These are phyloP conservation scores for Corvus moneduloides DNA, from an alignment of 2,113 vertebrate genomes.

Conservation along the genomic window DNA sequence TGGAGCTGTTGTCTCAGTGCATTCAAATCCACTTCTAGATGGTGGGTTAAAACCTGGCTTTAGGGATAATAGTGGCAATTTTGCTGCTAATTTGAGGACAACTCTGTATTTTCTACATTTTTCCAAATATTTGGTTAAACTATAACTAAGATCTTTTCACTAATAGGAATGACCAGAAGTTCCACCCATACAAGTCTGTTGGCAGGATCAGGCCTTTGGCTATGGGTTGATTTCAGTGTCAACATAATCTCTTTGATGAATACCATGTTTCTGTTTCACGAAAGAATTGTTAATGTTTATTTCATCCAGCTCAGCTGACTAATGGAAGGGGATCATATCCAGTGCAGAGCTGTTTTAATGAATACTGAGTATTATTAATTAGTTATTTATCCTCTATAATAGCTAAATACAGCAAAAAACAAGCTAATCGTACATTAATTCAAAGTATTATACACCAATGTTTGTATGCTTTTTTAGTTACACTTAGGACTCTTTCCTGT, in stretches of 20 bases:
- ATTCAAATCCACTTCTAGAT: neutral
- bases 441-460: fast-evolving
- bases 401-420: neutral
- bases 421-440: neutral
- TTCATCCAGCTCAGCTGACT: neutral
- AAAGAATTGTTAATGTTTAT: neutral
- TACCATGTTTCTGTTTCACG: neutral
- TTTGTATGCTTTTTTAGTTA: neutral
- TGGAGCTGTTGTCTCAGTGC: neutral
- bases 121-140: neutral
- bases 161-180: neutral
- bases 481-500: neutral
- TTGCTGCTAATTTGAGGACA: neutral
- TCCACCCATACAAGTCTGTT: neutral
- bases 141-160: neutral
- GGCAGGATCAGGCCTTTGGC: neutral
- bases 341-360: neutral
- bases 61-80: neutral
- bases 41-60: neutral
- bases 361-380: neutral
- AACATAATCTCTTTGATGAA: neutral
- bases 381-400: neutral
- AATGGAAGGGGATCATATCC: neutral
- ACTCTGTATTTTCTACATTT: neutral
- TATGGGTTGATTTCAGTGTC: neutral